Conservation (phyloP, 2,113 vertebrate genomes). For the Athene cunicularia region DNA sequence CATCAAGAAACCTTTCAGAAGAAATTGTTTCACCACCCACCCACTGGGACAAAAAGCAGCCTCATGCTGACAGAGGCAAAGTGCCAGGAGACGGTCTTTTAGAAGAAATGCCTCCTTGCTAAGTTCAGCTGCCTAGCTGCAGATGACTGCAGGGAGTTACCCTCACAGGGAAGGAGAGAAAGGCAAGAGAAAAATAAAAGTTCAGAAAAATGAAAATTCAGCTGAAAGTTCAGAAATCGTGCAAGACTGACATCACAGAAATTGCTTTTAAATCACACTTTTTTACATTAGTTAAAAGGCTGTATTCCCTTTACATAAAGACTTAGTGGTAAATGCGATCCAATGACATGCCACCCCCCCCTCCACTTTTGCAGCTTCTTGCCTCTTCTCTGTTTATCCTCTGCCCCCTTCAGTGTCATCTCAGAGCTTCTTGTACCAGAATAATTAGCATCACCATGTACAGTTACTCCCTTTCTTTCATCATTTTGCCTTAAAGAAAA, state of each 20-base stretch:
- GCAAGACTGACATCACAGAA: neutral
- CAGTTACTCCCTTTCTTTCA: neutral
- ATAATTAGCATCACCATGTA: neutral
- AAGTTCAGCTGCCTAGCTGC: neutral
- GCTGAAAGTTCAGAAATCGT: constrained; percentile 1
- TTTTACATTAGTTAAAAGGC: neutral
- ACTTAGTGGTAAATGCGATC: neutral
- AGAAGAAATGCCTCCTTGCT: neutral
- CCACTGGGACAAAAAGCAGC: neutral
- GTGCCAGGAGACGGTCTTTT: neutral
- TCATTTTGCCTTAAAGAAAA: neutral
- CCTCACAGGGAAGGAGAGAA: neutral
- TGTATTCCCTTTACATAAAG: neutral
- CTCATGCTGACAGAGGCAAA: neutral
- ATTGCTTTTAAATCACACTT: neutral
- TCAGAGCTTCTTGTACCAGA: neutral
- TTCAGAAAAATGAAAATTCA: too few species aligned
- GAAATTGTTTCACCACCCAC: constrained; percentile 5
- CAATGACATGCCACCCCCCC: neutral
- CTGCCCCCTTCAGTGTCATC: neutral
- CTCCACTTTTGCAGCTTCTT: neutral
- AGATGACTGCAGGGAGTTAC: neutral
- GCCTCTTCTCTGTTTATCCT: neutral
- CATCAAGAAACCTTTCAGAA: neutral
- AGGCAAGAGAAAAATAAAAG: neutral